These are phyloP conservation scores for Myzus persicae DNA, from an alignment of 1,140 invertebrate species.

Conservation along the genomic window DNA sequence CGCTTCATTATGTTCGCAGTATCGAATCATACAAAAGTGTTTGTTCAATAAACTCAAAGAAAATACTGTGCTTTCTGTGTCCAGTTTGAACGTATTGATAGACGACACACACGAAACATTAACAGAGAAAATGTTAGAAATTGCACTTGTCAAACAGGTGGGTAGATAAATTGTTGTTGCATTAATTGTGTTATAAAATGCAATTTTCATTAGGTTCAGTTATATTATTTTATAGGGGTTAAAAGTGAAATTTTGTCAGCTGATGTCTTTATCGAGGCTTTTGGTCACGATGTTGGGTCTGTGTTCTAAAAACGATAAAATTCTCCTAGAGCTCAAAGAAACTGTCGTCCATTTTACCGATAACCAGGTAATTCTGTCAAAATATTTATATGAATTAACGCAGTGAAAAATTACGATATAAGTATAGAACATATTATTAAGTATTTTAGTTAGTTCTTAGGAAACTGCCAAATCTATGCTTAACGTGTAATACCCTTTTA, in stretches of 20 bases:
- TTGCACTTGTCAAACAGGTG: neutral
- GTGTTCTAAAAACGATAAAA: slow-evolving; percentile 39
- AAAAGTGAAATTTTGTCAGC: slow-evolving; percentile 25
- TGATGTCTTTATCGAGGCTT: slow-evolving; percentile 22
- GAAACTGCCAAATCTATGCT: neutral
- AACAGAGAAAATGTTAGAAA: slow-evolving; percentile 29
- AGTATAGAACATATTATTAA: neutral
- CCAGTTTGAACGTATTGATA: slow-evolving; percentile 29
- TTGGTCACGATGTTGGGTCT: neutral
- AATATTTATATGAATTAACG: neutral
- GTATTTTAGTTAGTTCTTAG: neutral
- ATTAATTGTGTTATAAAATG: neutral
- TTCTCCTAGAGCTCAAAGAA: slow-evolving; percentile 30
- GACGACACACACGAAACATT: slow-evolving; percentile 34
- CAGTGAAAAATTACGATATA: neutral
- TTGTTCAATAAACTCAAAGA: slow-evolving; percentile 54
- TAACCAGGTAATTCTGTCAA: neutral
- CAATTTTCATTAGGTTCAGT: neutral
- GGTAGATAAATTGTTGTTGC: neutral
- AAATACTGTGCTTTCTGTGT: slow-evolving; percentile 42
- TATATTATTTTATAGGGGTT: slow-evolving; percentile 15
- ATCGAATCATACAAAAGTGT: slow-evolving; percentile 50
- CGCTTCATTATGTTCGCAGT: neutral
- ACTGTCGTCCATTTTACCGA: neutral
- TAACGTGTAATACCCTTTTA: neutral